These are phyloP conservation scores for Actenoides hombroni DNA, from an alignment of 2,113 vertebrate genomes.

Conservation along the genomic window DNA sequence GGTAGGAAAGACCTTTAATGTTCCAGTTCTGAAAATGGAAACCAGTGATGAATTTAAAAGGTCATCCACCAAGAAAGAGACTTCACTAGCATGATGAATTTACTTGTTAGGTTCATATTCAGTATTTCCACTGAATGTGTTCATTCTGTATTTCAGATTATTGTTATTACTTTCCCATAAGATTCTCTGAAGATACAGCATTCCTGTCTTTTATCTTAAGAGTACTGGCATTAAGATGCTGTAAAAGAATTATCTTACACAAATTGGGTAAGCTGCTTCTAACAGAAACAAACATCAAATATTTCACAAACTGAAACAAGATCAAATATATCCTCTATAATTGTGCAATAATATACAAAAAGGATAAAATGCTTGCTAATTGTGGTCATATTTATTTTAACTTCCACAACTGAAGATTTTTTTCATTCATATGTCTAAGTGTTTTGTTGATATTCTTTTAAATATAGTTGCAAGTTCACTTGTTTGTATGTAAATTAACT, in stretches of 20 bases:
- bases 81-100: background rate
- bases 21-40: background rate
- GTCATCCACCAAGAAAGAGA: background rate
- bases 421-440: background rate
- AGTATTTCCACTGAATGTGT: background rate
- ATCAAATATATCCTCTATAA: background rate
- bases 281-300: background rate
- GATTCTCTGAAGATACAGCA: background rate
- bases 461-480: background rate
- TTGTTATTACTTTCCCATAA: background rate
- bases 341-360: slow-evolving; percentile 47
- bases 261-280: background rate
- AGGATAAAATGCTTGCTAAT: background rate
- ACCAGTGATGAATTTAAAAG: background rate
- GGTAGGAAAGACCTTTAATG: background rate
- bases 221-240: background rate
- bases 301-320: background rate
- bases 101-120: background rate
- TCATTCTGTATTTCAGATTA: background rate
- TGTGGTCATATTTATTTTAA: slow-evolving; percentile 38
- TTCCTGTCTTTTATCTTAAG: background rate
- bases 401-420: background rate
- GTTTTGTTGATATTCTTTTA: background rate
- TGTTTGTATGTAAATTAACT: background rate
- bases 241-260: background rate